Conservation (phyloP, 2,888 invertebrate species). For the Xanthorhoe designata region DNA sequence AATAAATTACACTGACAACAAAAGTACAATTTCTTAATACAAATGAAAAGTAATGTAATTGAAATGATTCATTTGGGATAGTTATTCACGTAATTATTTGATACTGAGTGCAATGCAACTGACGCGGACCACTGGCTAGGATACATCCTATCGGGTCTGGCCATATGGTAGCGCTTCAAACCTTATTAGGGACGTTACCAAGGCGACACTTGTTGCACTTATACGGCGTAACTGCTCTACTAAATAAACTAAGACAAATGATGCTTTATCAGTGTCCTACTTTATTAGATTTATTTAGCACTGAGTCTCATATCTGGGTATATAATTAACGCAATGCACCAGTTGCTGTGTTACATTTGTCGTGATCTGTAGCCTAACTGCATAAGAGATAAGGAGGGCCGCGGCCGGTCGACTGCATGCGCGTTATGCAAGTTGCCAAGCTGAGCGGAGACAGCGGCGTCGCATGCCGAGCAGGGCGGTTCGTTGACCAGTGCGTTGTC, state of each 20-base stretch:
- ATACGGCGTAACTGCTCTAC: slow-evolving; percentile 82
- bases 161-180: slow-evolving; percentile 80
- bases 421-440: slow-evolving; percentile 77
- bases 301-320: slow-evolving; percentile 47
- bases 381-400: slow-evolving; percentile 66
- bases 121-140: slow-evolving; percentile 63
- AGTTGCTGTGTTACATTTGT: slow-evolving; percentile 49
- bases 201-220: slow-evolving; percentile 85
- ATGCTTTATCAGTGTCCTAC: slow-evolving; percentile 65
- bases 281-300: slow-evolving; percentile 50
- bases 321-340: slow-evolving; percentile 46
- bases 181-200: slow-evolving; percentile 81
- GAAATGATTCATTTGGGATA: background rate
- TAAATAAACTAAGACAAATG: slow-evolving; percentile 65
- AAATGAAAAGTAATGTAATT: slow-evolving; percentile 28
- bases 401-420: slow-evolving; percentile 50
- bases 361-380: slow-evolving; percentile 56
- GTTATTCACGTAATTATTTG: slow-evolving; percentile 41
- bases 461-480: slow-evolving; percentile 70
- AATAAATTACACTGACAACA: background rate
- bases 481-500: slow-evolving; percentile 84
- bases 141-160: slow-evolving; percentile 67
- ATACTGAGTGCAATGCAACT: slow-evolving; percentile 53
- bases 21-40: background rate
- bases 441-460: slow-evolving; percentile 51